These are phyloP conservation scores for Agapostemon virescens DNA, from an alignment of 2,888 invertebrate species.

Conservation along the genomic window DNA sequence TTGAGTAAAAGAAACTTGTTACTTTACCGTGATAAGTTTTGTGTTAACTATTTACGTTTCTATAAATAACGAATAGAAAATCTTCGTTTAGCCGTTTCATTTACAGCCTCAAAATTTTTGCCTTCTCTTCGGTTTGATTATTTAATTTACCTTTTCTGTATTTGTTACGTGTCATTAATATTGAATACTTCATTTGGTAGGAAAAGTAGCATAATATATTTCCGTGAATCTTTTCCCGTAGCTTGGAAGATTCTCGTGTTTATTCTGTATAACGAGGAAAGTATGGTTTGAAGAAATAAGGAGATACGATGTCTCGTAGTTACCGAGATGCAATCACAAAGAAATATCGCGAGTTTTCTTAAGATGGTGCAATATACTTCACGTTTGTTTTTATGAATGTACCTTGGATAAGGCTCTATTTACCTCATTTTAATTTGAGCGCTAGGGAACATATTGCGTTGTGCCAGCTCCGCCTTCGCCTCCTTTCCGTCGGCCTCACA, in stretches of 20 bases:
- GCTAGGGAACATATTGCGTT: conserved; percentile 80
- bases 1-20: neutral
- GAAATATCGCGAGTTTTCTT: neutral
- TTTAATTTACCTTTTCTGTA: neutral
- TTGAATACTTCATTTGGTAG: neutral
- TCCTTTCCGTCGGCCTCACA: conserved; percentile 80
- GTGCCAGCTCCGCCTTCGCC: conserved; percentile 78
- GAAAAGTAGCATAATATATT: neutral
- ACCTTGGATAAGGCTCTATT: conserved; percentile 43
- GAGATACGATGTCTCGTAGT: neutral
- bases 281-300: neutral
- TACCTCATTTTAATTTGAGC: conserved; percentile 81
- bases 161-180: neutral
- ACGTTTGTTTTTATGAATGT: conserved; percentile 16
- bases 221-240: neutral
- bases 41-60: neutral
- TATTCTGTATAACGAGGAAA: neutral
- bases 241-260: neutral
- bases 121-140: neutral
- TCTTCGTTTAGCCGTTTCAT: neutral
- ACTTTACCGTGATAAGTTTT: neutral
- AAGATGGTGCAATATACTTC: neutral
- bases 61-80: neutral
- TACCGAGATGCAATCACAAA: neutral
- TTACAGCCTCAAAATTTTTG: neutral